These are phyloP conservation scores for Pseudocheirus occidentalis DNA, from an alignment of 2,797 vertebrate species.

Conservation along the genomic window DNA sequence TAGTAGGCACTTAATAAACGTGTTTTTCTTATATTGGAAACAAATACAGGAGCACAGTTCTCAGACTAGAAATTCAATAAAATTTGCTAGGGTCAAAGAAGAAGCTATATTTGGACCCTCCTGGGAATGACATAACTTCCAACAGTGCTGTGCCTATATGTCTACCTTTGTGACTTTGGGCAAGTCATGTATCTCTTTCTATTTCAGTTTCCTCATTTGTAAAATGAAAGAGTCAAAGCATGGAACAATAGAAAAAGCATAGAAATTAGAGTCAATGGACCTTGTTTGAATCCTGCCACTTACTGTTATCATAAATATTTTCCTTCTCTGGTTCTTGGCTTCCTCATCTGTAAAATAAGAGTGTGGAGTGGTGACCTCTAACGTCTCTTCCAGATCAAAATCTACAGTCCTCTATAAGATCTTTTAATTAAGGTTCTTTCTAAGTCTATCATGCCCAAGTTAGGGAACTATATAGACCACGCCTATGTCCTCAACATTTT, in stretches of 20 bases:
- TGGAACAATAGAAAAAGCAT: background rate
- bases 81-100: background rate
- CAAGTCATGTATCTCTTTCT: background rate
- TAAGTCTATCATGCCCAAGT: too few species aligned
- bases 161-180: background rate
- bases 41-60: background rate
- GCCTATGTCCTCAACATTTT: too few species aligned
- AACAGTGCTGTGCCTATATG: background rate
- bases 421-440: too few species aligned
- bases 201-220: background rate
- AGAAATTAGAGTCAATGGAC: background rate
- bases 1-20: background rate
- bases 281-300: background rate
- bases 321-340: background rate
- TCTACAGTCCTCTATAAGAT: too few species aligned
- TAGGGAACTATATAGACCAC: too few species aligned
- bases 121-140: background rate
- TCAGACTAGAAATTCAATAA: background rate
- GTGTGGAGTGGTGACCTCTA: too few species aligned
- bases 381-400: too few species aligned
- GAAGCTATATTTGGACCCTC: background rate
- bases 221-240: background rate
- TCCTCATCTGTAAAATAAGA: too few species aligned
- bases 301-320: background rate
- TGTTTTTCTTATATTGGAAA: background rate